These are phyloP conservation scores for Neoaliturus tenellus DNA, from an alignment of 2,888 invertebrate genomes.

Conservation along the genomic window DNA sequence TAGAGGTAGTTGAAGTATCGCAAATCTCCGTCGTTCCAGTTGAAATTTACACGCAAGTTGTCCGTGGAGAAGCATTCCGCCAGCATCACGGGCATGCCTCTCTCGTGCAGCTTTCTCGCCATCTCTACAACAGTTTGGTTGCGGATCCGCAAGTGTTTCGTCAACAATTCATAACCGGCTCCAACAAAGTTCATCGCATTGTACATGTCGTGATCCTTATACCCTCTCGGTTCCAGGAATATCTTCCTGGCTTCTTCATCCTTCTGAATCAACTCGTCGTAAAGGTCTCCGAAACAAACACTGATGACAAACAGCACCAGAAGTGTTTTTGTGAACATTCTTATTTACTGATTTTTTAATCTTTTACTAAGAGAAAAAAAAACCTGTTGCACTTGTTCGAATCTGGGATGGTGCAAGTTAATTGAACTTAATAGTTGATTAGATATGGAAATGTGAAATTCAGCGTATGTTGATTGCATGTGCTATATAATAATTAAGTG, in stretches of 20 bases:
- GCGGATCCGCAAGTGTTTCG: conserved; percentile 36
- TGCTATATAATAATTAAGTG: no score
- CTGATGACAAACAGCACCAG: neutral
- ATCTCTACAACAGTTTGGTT: conserved; percentile 3
- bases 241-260: conserved; percentile 18
- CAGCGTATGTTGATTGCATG: no score
- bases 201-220: conserved; percentile 33
- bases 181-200: conserved; percentile 27
- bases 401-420: neutral
- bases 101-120: neutral
- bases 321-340: neutral
- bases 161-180: neutral
- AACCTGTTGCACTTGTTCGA: neutral
- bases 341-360: neutral
- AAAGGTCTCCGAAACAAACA: conserved; percentile 17
- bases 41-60: conserved; percentile 9
- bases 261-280: neutral
- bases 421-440: neutral
- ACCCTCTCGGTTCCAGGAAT: conserved; percentile 7
- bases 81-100: neutral
- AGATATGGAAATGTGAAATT: neutral
- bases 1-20: conserved; percentile 39
- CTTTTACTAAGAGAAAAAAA: neutral
- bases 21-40: conserved; percentile 17
- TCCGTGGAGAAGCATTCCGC: conserved; percentile 23